phyloP scores from a whole-genome alignment of 2,888 invertebrate species.

The Volucella inanis region DNA sequence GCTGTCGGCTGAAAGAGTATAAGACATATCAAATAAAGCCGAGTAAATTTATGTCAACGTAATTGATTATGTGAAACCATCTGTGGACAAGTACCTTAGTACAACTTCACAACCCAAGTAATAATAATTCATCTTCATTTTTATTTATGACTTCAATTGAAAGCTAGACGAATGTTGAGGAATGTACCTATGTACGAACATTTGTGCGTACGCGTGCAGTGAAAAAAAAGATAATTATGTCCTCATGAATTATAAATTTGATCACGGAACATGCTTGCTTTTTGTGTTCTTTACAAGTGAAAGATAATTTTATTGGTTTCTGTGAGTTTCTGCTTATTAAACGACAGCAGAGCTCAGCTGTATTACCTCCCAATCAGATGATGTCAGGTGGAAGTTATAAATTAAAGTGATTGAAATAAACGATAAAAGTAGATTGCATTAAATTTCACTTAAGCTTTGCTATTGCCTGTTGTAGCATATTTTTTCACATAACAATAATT shows the following conservation, averaged over 20 bases:
- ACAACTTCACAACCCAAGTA: conserved; percentile 7
- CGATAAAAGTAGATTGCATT: not conserved
- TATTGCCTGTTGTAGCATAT: too few species aligned
- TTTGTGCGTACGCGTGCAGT: not conserved
- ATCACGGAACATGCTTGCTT: conserved; percentile 18
- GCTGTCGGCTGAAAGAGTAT: not conserved
- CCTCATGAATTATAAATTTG: conserved; percentile 40
- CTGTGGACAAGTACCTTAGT: conserved; percentile 26
- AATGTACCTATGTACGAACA: too few species aligned
- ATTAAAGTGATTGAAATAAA: not conserved
- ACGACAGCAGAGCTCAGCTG: not conserved
- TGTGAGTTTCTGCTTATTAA: conserved; percentile 27
- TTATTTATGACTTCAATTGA: conserved; percentile 8
- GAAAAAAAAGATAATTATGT: not conserved
- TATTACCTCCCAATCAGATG: conserved; percentile 2
- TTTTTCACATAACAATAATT: too few species aligned
- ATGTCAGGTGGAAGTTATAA: not conserved
- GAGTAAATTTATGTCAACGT: conserved; percentile 13
- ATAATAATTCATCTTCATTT: conserved; percentile 24
- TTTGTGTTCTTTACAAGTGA: not conserved
- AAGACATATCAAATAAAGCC: conserved; percentile 3
- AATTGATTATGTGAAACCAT: conserved; percentile 40
- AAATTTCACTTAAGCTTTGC: not conserved
- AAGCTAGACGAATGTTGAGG: not conserved
- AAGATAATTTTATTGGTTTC: conserved; percentile 24